These are phyloP conservation scores for Eupithecia insigniata DNA, from an alignment of 2,888 invertebrate species.

Conservation along the genomic window DNA sequence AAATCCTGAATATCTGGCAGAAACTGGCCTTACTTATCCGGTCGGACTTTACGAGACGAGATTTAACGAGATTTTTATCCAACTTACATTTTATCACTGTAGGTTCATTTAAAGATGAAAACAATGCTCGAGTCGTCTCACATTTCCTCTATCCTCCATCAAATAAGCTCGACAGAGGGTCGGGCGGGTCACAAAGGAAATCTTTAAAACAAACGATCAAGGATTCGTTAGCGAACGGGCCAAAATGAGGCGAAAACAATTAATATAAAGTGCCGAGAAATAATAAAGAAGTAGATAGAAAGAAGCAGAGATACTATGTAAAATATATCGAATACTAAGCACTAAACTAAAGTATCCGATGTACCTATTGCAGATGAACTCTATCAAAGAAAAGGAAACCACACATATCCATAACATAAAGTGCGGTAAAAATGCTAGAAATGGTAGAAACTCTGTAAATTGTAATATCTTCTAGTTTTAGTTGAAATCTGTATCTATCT, in stretches of 20 bases:
- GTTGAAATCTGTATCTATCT: no score
- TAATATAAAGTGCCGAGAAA: background rate
- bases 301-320: background rate
- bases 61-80: background rate
- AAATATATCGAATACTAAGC: background rate
- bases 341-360: background rate
- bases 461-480: background rate
- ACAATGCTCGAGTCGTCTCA: background rate
- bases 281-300: background rate
- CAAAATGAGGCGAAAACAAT: background rate
- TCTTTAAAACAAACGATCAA: background rate
- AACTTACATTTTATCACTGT: background rate
- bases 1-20: background rate
- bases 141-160: background rate
- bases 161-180: constrained; percentile 2
- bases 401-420: background rate
- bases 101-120: background rate
- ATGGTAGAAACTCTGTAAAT: no score
- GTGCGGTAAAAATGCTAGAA: no score
- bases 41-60: no score
- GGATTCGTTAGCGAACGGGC: background rate
- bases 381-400: background rate
- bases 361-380: background rate
- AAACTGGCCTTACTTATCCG: background rate
- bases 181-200: background rate